Conservation (phyloP, 2,888 invertebrate species). For the Drosophila atroscutellata region DNA sequence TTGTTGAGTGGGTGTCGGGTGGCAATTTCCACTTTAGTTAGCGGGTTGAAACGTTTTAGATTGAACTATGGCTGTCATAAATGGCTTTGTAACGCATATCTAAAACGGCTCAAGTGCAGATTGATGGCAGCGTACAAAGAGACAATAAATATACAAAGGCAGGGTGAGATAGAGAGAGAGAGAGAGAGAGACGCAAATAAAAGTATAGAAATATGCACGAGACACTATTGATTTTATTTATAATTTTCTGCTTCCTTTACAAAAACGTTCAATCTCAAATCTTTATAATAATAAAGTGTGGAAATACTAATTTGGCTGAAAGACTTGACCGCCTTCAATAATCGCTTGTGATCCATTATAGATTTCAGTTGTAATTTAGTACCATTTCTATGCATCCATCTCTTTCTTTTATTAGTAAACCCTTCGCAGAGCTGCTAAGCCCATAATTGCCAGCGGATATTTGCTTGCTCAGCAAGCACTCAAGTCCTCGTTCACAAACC, state of each 20-base stretch:
- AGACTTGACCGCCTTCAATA: background rate
- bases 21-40: slow-evolving; percentile 69
- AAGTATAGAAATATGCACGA: slow-evolving; percentile 1
- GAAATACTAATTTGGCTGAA: background rate
- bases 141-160: slow-evolving; percentile 16
- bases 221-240: slow-evolving; percentile 25
- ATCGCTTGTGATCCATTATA: background rate
- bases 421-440: slow-evolving; percentile 46
- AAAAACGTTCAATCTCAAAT: background rate
- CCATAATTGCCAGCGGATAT: slow-evolving; percentile 57
- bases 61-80: slow-evolving; percentile 75
- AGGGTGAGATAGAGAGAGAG: background rate
- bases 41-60: slow-evolving; percentile 73
- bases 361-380: background rate
- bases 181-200: background rate
- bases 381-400: background rate
- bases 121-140: slow-evolving; percentile 59
- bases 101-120: slow-evolving; percentile 72
- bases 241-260: background rate
- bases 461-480: slow-evolving; percentile 48
- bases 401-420: slow-evolving; percentile 41
- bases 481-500: slow-evolving; percentile 38
- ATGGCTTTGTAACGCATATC: slow-evolving; percentile 68
- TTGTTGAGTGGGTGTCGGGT: slow-evolving; percentile 23
- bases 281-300: background rate